Percentiles rank a stretch among this genome's conserved stretches.
Evolutionary conservation across 2,797 vertebrate genomes (phyloP).

Genomic region (Coluber constrictor): DNA sequence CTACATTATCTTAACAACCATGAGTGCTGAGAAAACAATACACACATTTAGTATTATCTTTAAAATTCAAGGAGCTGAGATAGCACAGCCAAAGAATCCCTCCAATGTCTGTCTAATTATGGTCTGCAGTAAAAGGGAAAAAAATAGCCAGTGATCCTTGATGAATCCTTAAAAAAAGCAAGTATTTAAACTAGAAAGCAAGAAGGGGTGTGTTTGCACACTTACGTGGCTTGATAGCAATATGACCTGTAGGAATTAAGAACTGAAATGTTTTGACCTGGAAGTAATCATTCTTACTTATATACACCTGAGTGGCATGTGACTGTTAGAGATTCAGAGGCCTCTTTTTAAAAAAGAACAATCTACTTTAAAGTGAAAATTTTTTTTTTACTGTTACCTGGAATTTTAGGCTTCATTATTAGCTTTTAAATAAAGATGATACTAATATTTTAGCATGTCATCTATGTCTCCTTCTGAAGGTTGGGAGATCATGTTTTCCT

Average conservation of each 20-base stretch:
- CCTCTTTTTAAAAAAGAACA: not conserved
- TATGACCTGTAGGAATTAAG: not conserved
- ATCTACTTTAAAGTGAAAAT: not conserved
- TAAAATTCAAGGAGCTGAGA: not conserved
- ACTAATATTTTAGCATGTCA: not conserved
- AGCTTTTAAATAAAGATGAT: not conserved
- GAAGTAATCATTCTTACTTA: not conserved
- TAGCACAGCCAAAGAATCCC: not conserved
- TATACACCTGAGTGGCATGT: not conserved
- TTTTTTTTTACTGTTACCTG: not conserved
- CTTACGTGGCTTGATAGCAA: not conserved
- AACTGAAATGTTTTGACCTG: not conserved
- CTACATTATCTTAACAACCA: not conserved
- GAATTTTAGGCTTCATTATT: not conserved
- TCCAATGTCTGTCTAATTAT: not conserved
- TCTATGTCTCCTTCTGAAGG: no score
- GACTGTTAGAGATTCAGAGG: not conserved
- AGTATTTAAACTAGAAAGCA: not conserved
- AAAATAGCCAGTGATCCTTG: not conserved
- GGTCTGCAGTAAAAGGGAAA: not conserved
- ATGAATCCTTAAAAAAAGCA: not conserved
- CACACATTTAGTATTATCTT: not conserved
- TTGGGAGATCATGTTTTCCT: no score
- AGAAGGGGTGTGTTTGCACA: no score
- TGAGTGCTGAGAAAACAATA: not conserved